Evolutionary conservation across 2,888 invertebrate genomes (phyloP).

Genomic region (Ophion slaviceki): DNA sequence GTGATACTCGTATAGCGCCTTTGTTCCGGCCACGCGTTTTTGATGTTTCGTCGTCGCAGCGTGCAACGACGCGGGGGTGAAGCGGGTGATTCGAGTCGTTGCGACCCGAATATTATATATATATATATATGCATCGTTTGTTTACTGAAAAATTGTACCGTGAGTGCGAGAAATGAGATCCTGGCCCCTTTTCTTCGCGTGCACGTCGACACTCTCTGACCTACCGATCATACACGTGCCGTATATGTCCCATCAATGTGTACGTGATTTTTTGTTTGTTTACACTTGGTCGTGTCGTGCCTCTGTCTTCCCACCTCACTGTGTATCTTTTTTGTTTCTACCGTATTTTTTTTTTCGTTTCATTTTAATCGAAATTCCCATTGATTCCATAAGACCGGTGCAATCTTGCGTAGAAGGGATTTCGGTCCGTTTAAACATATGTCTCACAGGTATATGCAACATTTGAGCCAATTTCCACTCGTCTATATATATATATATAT

Average conservation of each 20-base stretch:
- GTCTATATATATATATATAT: neutral
- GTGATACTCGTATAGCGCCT: constrained; percentile 69
- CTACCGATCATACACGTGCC: neutral
- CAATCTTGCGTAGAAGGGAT: too few species aligned
- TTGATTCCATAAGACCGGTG: too few species aligned
- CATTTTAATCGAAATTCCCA: neutral
- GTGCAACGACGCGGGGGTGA: constrained; percentile 7
- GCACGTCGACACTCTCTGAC: neutral
- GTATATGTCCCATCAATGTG: neutral
- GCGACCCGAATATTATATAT: neutral
- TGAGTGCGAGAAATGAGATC: constrained; percentile 50
- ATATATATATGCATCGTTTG: constrained; percentile 18
- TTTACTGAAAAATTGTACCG: constrained; percentile 45
- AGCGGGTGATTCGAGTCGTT: neutral
- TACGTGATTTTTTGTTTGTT: constrained; percentile 40
- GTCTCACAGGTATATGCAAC: too few species aligned
- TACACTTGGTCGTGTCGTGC: neutral
- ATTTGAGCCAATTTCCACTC: too few species aligned
- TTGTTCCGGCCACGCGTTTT: constrained; percentile 77
- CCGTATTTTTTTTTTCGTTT: neutral
- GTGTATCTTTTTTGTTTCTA: neutral
- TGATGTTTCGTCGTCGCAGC: constrained; percentile 74
- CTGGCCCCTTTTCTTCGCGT: constrained; percentile 9
- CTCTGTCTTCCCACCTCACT: constrained; percentile 11
- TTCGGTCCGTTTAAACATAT: too few species aligned